phyloP scores from a whole-genome alignment of 2,888 invertebrate genomes.

The Sphecodes monilicornis region DNA sequence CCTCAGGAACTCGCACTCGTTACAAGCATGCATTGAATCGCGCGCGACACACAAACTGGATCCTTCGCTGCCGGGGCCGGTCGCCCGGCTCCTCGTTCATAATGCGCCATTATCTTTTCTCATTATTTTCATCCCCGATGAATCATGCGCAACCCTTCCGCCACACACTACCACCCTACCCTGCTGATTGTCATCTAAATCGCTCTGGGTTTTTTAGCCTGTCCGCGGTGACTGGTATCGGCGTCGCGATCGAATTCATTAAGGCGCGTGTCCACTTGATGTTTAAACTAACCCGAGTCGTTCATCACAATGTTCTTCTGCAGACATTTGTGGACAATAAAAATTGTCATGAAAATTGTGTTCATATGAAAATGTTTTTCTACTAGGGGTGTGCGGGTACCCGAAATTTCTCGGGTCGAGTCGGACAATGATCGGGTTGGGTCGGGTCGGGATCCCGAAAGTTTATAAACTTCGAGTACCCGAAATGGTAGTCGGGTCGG shows the following conservation, averaged over 20 bases:
- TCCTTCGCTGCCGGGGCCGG: neutral
- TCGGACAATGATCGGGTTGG: no score
- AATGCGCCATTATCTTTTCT: neutral
- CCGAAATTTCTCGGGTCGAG: no score
- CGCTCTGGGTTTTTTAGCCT: neutral
- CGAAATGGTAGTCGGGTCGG: no score
- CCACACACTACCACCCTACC: neutral
- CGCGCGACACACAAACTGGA: slow-evolving; percentile 25
- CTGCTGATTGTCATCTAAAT: neutral
- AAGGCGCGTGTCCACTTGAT: neutral
- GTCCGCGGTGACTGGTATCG: neutral
- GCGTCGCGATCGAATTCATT: neutral
- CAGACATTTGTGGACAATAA: no score
- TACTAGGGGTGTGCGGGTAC: no score
- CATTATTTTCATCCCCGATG: neutral
- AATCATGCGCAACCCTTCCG: neutral
- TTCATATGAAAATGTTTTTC: no score
- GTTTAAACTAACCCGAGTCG: no score
- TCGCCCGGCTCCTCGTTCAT: neutral
- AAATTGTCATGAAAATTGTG: no score
- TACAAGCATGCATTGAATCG: slow-evolving; percentile 39
- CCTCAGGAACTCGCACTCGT: slow-evolving; percentile 50
- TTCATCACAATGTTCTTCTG: no score
- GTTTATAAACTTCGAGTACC: no score
- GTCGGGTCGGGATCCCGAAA: no score